These are phyloP conservation scores for Gasterosteus aculeatus DNA, from an alignment of 2,113 vertebrate genomes.

Conservation along the genomic window DNA sequence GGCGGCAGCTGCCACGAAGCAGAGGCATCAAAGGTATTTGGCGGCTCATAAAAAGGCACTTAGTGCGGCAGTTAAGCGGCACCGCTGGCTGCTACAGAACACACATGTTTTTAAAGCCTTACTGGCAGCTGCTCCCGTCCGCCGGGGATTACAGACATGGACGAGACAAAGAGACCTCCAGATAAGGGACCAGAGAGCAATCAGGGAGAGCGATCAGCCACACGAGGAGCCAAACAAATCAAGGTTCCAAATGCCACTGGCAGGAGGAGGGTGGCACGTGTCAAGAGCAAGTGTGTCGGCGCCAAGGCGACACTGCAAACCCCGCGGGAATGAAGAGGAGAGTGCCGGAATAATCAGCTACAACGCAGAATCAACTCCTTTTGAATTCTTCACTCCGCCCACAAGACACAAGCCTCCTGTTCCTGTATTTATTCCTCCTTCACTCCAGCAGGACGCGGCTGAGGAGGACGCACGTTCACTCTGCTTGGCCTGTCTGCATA, in stretches of 20 bases:
- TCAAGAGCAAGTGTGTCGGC: slow-evolving; percentile 15
- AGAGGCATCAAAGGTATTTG: slow-evolving; percentile 44
- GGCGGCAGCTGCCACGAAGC: slow-evolving; percentile 34
- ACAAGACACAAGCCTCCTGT: slow-evolving; percentile 64
- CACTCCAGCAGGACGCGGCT: slow-evolving; percentile 49
- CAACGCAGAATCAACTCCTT: slow-evolving; percentile 41
- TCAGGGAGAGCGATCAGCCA: slow-evolving; percentile 5
- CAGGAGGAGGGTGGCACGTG: slow-evolving; percentile 10
- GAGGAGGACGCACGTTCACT: slow-evolving; percentile 51
- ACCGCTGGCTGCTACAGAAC: slow-evolving; percentile 28
- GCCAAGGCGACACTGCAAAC: slow-evolving; percentile 26
- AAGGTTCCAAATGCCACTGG: slow-evolving; percentile 10
- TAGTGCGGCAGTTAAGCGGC: slow-evolving; percentile 36
- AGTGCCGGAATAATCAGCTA: slow-evolving; percentile 40
- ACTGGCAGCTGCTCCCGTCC: slow-evolving; percentile 21
- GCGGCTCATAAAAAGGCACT: slow-evolving; percentile 60
- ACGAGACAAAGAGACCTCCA: slow-evolving; percentile 11
- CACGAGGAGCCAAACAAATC: background rate
- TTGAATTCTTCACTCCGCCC: slow-evolving; percentile 62
- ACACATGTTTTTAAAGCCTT: slow-evolving; percentile 2
- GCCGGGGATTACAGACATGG: slow-evolving; percentile 5
- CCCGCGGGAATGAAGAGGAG: background rate
- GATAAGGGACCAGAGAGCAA: slow-evolving; percentile 19
- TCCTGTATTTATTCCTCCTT: slow-evolving; percentile 66
- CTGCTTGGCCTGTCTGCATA: slow-evolving; percentile 21